Evolutionary conservation across 1,140 invertebrate species (phyloP), one percentile per base, ranked within the genome.

Genomic region (Caenorhabditis remanei): DNA sequence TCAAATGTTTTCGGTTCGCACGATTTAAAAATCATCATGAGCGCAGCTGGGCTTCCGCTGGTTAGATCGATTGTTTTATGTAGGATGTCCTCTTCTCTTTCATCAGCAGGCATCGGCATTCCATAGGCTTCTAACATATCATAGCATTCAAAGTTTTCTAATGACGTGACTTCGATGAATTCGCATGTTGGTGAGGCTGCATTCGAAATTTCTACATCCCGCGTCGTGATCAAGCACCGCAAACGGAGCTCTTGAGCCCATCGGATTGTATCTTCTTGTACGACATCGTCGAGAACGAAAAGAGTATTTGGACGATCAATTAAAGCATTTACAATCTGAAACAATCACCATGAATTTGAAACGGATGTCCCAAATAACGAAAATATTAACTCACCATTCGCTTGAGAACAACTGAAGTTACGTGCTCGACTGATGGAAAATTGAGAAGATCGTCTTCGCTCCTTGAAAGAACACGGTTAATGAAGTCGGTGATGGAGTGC

Each of bases 241-340:
- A 79, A 46, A 32, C 83, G 16, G 4, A 87, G 63, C 16, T 82
- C 43, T 19, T 87, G 85, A 46, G 83, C 83, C 82, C 83, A 84
- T 5, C 46, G 48, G 7, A 87, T 56, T 19, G 83, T 85, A 24
- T 87, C 87, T 46, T 55, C 83, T 79, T 84, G 82, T 4, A 83
- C 67, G 8, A 87, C 83, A 21, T 85, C 87, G 21, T 87, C 87
- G 32, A 87, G 13, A 9, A 87, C 87, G 24, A 87, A 56, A 16
- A 87, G 32, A 32, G 61, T 56, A 56, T 87, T 87, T 61, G 87
- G 87, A 14, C 84, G 83, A 50, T 87, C 87, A 21, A 84, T 84
- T 2, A 87, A 21, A 41, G 87, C 82, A n/a, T 87, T 82, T 3
- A n/a, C 32, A 19, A 87, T 85, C 83, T 87, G 32, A 41, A 87